Evolutionary conservation across 2,888 invertebrate genomes (phyloP).

Genomic region (Drosophila birchii): DNA sequence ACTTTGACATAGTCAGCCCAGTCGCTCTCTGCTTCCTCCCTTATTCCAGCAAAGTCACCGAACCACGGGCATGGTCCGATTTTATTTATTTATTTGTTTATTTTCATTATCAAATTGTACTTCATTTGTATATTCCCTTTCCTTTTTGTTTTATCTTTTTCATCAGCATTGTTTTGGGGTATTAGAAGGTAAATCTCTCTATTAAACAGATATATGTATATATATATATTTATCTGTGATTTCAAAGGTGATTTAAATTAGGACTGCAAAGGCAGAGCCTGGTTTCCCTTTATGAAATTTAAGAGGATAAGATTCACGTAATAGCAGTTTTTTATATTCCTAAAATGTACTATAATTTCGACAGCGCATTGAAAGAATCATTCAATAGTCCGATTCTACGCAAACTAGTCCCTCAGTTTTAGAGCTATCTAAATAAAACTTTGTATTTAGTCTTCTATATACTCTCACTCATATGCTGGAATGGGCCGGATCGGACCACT

Average conservation of each 20-base stretch:
- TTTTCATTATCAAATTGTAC: slow-evolving; percentile 66
- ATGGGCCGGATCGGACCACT: too few relatives aligned
- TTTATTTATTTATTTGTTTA: slow-evolving; percentile 59
- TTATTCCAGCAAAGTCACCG: slow-evolving; percentile 14
- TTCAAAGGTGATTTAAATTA: slow-evolving; percentile 50
- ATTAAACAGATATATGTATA: neutral
- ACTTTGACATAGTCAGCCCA: slow-evolving; percentile 44
- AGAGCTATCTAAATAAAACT: too few relatives aligned
- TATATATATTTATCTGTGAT: neutral
- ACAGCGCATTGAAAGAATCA: too few relatives aligned
- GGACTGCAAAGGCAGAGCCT: neutral
- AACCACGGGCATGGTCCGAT: slow-evolving; percentile 36
- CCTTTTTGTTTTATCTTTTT: slow-evolving; percentile 44
- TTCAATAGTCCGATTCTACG: too few relatives aligned
- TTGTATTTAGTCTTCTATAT: too few relatives aligned
- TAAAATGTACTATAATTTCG: too few relatives aligned
- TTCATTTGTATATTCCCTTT: slow-evolving; percentile 58
- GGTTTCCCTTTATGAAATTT: neutral
- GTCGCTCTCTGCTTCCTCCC: slow-evolving; percentile 11
- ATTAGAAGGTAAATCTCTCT: neutral
- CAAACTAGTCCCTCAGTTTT: too few relatives aligned
- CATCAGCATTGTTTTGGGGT: slow-evolving; percentile 5
- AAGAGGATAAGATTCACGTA: neutral
- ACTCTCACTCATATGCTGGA: too few relatives aligned
- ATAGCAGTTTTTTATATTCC: neutral